These are phyloP conservation scores for Sesamia inferens DNA, from an alignment of 2,888 invertebrate species.

Conservation along the genomic window DNA sequence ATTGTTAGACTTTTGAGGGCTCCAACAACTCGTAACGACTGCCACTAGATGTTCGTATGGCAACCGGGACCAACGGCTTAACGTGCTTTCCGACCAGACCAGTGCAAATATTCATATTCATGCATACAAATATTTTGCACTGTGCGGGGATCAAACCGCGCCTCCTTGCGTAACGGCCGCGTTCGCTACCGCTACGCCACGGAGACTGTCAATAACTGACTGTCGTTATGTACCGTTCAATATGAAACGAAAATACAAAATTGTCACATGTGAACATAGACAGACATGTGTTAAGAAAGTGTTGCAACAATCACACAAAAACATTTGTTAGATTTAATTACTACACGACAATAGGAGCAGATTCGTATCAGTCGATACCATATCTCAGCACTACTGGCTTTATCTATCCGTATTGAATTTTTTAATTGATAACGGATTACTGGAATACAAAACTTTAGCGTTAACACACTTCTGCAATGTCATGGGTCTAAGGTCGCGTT, in stretches of 20 bases:
- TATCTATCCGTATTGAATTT: slow-evolving; percentile 45
- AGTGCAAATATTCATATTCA: too few relatives aligned
- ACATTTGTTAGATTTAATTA: slow-evolving; percentile 46
- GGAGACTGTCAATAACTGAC: too few relatives aligned
- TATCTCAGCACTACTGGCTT: slow-evolving; percentile 49
- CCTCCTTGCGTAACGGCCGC: too few relatives aligned
- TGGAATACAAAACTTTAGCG: slow-evolving; percentile 37
- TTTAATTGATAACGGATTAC: slow-evolving; percentile 49
- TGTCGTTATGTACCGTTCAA: neutral
- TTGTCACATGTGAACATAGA: neutral
- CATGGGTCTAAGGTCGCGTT: slow-evolving; percentile 28
- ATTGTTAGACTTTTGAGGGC: too few relatives aligned
- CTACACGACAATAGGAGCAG: slow-evolving; percentile 50
- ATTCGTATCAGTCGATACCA: slow-evolving; percentile 50
- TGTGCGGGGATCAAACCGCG: too few relatives aligned
- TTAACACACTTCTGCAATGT: slow-evolving; percentile 44
- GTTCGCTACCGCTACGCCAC: too few relatives aligned
- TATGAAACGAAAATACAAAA: neutral
- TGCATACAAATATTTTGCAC: too few relatives aligned
- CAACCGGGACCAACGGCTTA: too few relatives aligned
- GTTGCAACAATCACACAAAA: slow-evolving; percentile 14
- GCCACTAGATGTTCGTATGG: too few relatives aligned
- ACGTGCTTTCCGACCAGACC: too few relatives aligned
- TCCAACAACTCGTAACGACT: too few relatives aligned
- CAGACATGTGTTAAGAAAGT: neutral